Conservation (phyloP, 2,888 invertebrate genomes). For the Lacanobia wlatinum region DNA sequence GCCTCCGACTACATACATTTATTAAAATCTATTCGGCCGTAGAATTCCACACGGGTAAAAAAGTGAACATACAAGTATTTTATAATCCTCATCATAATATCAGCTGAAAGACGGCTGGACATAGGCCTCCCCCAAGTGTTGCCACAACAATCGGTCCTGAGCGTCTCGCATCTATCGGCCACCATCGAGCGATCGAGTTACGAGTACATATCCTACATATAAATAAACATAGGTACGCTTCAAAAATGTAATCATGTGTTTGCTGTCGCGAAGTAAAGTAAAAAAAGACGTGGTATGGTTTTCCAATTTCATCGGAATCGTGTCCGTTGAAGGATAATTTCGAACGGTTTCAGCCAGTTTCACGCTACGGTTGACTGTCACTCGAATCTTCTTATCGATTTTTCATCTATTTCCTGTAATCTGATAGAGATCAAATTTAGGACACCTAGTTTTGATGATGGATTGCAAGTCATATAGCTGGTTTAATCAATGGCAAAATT, state of each 20-base stretch:
- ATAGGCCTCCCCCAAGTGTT: too few species aligned
- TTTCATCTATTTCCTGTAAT: conserved; percentile 27
- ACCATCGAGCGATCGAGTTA: too few species aligned
- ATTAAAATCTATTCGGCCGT: neutral
- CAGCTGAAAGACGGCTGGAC: too few species aligned
- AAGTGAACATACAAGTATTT: too few species aligned
- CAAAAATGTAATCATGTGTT: neutral
- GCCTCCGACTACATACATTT: neutral
- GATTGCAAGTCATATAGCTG: neutral
- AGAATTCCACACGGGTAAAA: neutral
- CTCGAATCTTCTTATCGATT: conserved; percentile 7
- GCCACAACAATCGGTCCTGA: too few species aligned
- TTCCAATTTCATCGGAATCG: neutral
- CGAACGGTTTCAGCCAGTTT: conserved; percentile 8
- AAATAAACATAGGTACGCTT: neutral
- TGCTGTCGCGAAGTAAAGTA: neutral
- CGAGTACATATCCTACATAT: neutral
- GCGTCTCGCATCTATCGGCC: too few species aligned
- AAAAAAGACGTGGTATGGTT: neutral
- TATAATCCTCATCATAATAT: too few species aligned
- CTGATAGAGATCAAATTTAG: neutral
- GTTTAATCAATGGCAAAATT: too few species aligned
- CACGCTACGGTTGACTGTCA: neutral
- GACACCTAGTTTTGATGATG: neutral
- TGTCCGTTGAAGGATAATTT: neutral